A percentile compares a stretch with the other conserved stretches of the same genome.
Conservation (phyloP, 2,888 invertebrate species). For the Nymphalis urticae region DNA sequence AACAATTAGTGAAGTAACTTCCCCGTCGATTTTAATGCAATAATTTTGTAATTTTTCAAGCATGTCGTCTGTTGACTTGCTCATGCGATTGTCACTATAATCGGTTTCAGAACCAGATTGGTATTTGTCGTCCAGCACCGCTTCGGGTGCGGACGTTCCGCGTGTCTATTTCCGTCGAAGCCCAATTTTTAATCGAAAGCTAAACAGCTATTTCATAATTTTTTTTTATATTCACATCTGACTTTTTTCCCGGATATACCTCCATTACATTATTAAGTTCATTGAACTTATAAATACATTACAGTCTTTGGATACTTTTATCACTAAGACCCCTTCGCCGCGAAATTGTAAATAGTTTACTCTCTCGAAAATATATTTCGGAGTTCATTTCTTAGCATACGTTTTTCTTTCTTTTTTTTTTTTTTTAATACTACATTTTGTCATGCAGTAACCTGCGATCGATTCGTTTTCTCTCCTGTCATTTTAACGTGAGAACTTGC, state of each 20-base stretch:
- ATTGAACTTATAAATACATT: conserved; percentile 77
- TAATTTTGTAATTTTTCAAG: conserved; percentile 40
- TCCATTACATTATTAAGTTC: conserved; percentile 69
- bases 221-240: conserved; percentile 62
- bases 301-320: conserved; percentile 80
- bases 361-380: conserved; percentile 80
- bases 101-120: conserved; percentile 45
- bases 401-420: conserved; percentile 59
- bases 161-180: conserved; percentile 43
- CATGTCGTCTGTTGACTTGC: conserved; percentile 45
- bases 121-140: conserved; percentile 25
- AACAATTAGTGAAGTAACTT: background rate
- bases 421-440: conserved; percentile 42
- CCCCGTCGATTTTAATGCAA: conserved; percentile 25
- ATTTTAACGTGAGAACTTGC: conserved; percentile 23
- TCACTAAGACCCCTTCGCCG: conserved; percentile 77
- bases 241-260: conserved; percentile 70
- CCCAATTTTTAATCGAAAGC: conserved; percentile 43
- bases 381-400: conserved; percentile 59
- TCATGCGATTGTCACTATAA: conserved; percentile 46
- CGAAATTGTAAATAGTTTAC: conserved; percentile 74
- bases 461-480: conserved; percentile 31
- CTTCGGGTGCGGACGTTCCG: conserved; percentile 43
- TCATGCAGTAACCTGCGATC: conserved; percentile 31
- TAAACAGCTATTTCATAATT: conserved; percentile 57